Evolutionary conservation across 2,888 invertebrate genomes (phyloP).

Genomic region (Zelleria hepariella): DNA sequence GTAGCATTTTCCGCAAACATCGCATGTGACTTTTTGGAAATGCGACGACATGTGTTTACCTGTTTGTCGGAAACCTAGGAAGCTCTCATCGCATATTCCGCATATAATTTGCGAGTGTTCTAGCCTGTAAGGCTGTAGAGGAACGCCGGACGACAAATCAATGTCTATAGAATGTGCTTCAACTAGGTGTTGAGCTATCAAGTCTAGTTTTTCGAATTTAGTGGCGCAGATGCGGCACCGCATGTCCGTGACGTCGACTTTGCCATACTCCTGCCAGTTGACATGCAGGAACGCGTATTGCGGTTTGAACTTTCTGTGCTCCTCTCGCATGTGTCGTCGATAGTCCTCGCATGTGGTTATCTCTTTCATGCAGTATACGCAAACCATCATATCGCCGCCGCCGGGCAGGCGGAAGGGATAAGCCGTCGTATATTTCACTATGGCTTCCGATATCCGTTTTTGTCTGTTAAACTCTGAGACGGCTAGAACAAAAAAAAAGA

Average conservation of each 20-base stretch:
- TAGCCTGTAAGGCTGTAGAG: constrained; percentile 21
- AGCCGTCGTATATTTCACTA: constrained; percentile 51
- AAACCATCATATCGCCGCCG: constrained; percentile 36
- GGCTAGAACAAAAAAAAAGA: constrained; percentile 5
- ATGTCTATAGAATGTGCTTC: constrained; percentile 11
- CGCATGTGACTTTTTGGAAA: constrained; percentile 51
- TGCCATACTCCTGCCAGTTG: background rate
- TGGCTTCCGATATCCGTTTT: constrained; percentile 43
- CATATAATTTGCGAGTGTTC: constrained; percentile 36
- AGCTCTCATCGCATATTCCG: constrained; percentile 36
- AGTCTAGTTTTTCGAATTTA: constrained; percentile 6
- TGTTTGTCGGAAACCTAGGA: constrained; percentile 39
- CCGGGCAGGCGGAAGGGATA: constrained; percentile 52
- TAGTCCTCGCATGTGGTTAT: constrained; percentile 40
- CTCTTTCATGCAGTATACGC: constrained; percentile 56
- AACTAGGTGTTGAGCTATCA: constrained; percentile 14
- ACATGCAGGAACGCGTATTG: constrained; percentile 15
- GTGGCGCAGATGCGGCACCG: constrained; percentile 7
- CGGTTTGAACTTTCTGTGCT: constrained; percentile 24
- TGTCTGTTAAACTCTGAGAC: background rate
- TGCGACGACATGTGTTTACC: constrained; percentile 54
- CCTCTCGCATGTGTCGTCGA: constrained; percentile 38
- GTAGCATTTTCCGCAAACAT: constrained; percentile 55
- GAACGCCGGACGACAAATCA: constrained; percentile 11
- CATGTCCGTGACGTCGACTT: constrained; percentile 6